phyloP scores from a whole-genome alignment of 1,140 invertebrate species.

The Penaeus indicus region DNA sequence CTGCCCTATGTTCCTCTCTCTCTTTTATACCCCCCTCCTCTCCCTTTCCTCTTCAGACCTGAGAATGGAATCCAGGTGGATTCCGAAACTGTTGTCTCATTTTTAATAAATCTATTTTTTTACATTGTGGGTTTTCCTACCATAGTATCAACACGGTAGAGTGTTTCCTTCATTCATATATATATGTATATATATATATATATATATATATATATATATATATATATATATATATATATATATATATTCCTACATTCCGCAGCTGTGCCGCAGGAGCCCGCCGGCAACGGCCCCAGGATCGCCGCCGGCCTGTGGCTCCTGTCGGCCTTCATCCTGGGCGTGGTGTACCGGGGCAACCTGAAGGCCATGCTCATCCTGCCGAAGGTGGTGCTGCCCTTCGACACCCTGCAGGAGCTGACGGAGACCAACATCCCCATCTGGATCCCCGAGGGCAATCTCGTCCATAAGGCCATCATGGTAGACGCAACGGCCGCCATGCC shows the following conservation, averaged over 20 bases:
- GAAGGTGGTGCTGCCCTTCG: neutral
- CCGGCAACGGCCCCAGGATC: neutral
- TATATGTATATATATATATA: conserved; percentile 25
- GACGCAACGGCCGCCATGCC: neutral
- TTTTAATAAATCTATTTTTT: neutral
- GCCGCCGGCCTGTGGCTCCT: neutral
- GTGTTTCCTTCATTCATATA: too few species aligned
- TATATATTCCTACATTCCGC: neutral
- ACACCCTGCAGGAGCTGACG: conserved; percentile 12
- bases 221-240: neutral
- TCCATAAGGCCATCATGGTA: neutral
- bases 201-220: conserved; percentile 25
- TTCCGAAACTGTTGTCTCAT: too few species aligned
- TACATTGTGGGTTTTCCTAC: too few species aligned
- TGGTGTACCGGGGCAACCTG: neutral
- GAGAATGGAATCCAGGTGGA: too few species aligned
- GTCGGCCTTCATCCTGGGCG: neutral
- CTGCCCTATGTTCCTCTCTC: too few species aligned
- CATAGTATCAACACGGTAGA: too few species aligned
- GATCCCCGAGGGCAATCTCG: neutral
- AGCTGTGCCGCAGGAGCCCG: neutral
- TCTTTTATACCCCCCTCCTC: too few species aligned
- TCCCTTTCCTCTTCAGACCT: too few species aligned
- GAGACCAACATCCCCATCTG: conserved; percentile 1
- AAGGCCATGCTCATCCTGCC: conserved; percentile 16